Percentiles rank a stretch among this genome's conserved stretches.
Evolutionary conservation across 2,797 vertebrate genomes (phyloP).

Genomic region (Hemitrygon akajei): DNA sequence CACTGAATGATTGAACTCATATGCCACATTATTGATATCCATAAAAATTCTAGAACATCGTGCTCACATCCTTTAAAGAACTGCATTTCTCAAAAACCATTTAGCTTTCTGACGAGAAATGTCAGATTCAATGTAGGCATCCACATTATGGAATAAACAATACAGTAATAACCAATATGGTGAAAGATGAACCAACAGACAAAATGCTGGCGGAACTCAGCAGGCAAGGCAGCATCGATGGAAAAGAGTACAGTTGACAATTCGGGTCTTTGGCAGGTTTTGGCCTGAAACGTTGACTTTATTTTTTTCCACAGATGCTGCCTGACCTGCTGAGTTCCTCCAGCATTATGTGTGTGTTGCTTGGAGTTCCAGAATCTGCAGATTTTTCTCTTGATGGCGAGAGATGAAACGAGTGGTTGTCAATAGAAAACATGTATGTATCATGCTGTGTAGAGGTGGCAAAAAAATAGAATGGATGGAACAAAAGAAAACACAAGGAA

Average conservation of each 20-base stretch:
- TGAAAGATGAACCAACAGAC: background rate
- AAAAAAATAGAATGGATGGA: background rate
- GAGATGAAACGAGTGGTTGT: background rate
- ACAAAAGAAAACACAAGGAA: background rate
- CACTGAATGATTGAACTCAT: background rate
- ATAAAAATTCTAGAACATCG: background rate
- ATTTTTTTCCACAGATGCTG: too few species aligned
- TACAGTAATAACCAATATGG: background rate
- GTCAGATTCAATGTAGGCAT: background rate
- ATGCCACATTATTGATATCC: background rate
- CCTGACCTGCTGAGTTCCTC: too few species aligned
- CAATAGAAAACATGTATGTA: background rate
- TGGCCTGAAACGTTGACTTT: too few species aligned
- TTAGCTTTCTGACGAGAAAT: background rate
- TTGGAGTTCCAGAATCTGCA: too few species aligned
- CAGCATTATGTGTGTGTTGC: too few species aligned
- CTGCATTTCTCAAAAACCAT: background rate
- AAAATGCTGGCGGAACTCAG: too few species aligned
- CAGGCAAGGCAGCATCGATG: too few species aligned
- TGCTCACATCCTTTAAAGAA: background rate
- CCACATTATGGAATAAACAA: background rate
- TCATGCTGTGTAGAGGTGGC: background rate
- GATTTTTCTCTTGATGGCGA: too few species aligned
- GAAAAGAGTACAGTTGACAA: too few species aligned
- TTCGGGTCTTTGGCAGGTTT: too few species aligned